phyloP scores from a whole-genome alignment of 1,140 invertebrate genomes.

The Nautilus pompilius region DNA sequence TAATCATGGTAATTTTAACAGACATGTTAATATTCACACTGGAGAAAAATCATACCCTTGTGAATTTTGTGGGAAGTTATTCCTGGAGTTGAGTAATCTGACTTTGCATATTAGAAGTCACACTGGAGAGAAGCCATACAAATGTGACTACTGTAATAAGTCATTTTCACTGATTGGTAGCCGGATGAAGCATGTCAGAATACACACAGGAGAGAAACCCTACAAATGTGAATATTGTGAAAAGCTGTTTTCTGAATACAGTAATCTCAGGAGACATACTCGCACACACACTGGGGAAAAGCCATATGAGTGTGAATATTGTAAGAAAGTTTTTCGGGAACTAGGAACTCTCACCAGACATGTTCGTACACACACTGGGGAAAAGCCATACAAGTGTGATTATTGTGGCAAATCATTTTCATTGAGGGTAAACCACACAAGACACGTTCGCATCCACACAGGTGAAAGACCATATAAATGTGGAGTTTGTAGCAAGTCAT shows the following conservation, averaged over 20 bases:
- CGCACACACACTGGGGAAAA: neutral
- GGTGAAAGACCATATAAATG: constrained; percentile 25
- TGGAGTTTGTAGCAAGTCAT: constrained; percentile 58
- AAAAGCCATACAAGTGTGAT: constrained; percentile 15
- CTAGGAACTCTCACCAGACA: constrained; percentile 65
- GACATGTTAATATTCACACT: no score
- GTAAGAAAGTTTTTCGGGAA: constrained; percentile 42
- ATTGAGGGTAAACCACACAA: constrained; percentile 62
- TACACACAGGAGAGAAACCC: constrained; percentile 56
- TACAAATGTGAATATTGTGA: constrained; percentile 16
- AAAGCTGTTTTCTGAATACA: constrained; percentile 2
- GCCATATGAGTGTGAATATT: constrained; percentile 9
- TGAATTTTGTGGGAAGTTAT: no score
- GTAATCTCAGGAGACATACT: constrained; percentile 8
- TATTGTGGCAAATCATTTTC: constrained; percentile 63
- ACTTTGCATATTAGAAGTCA: constrained; percentile 19
- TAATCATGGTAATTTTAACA: no score
- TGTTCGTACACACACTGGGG: constrained; percentile 14
- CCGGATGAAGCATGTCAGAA: constrained; percentile 9
- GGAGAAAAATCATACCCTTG: no score
- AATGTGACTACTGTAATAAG: neutral
- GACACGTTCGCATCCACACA: constrained; percentile 19
- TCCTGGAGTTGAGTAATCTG: no score
- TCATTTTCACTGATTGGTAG: neutral
- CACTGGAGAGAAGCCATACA: constrained; percentile 10